Conservation (phyloP, 2,888 invertebrate species). For the Tachina grossa region DNA sequence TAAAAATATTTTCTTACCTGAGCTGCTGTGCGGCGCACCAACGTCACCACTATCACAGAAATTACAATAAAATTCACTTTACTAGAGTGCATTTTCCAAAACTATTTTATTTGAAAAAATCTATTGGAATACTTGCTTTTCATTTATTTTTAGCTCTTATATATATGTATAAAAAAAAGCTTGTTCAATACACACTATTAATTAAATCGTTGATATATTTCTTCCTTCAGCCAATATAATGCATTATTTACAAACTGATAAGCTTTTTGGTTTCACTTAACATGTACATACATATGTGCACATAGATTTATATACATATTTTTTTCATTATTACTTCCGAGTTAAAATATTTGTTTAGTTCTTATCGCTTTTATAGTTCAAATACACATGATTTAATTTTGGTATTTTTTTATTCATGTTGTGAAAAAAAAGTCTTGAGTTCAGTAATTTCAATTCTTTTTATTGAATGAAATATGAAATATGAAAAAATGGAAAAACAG, state of each 20-base stretch:
- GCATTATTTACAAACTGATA: constrained; percentile 51
- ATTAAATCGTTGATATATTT: not conserved
- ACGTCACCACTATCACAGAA: constrained; percentile 3
- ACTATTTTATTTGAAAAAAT: constrained; percentile 51
- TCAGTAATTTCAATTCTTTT: too few species aligned
- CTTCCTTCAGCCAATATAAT: constrained; percentile 10
- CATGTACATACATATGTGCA: not conserved
- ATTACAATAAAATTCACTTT: constrained; percentile 34
- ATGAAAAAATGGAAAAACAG: too few species aligned
- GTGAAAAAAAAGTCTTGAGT: too few species aligned
- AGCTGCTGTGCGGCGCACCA: not conserved
- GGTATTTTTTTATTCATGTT: too few species aligned
- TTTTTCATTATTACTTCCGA: constrained; percentile 5
- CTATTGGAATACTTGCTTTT: constrained; percentile 44
- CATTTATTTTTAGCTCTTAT: not conserved
- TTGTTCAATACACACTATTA: not conserved
- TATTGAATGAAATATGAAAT: too few species aligned
- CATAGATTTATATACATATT: not conserved
- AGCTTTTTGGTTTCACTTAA: not conserved
- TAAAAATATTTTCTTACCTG: constrained; percentile 20
- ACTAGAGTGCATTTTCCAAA: constrained; percentile 14
- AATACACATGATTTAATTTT: too few species aligned
- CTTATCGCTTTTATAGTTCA: not conserved
- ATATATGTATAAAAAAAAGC: constrained; percentile 16
- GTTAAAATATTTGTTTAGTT: not conserved